Base-by-base conservation (phyloP, 2,113 vertebrate species). In the Mola mola region DNA sequence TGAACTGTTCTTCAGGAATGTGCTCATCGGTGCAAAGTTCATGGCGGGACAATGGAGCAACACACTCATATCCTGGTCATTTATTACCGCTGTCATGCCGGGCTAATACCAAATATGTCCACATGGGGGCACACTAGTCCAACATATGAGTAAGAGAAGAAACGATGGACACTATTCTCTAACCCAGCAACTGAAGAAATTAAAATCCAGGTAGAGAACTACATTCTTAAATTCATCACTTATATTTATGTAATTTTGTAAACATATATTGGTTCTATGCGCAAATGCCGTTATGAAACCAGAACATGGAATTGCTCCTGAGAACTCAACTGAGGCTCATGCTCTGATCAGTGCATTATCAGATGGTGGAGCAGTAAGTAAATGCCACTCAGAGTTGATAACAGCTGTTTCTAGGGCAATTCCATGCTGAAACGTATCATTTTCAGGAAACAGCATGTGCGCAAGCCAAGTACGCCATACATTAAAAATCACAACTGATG, bases 31-130 rank as follows among this genome's bases (percentile, higher is more conserved):
- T 52, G 79, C 82, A 83, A 82, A 80, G 72, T 85, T 69, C 55
- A 3, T 13, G 38, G 31, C 4, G 46, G 57, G 43, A 87, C 85
- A 87, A 88, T 87, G 75, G 81, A 82, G 75, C 78, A 63, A 77
- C 81, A 81, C 57, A 79, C 69, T 83, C 77, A 78, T 64, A 84
- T 87, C 84, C 72, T 89, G 74, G 53, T 61, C 62, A 65, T 69
- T 83, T 50, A 77, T 75, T 68, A 59, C 6, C 13, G 4, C 66
- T 22, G 56, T 47, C 58, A 47, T 8, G 0, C 3, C 11, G 0
- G 6, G 69, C 76, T 43, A 74, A 63, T 75, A 16, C 38, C 19
- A 0, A 21, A 13, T 0, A 8, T 1, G n/a, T 47, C 88, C 90
- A 89, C 79, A 50, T 2, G 86, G 72, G 11, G 89, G 84, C 65